phyloP scores from a whole-genome alignment of 2,797 vertebrate genomes.

The Chiloscyllium punctatum region DNA sequence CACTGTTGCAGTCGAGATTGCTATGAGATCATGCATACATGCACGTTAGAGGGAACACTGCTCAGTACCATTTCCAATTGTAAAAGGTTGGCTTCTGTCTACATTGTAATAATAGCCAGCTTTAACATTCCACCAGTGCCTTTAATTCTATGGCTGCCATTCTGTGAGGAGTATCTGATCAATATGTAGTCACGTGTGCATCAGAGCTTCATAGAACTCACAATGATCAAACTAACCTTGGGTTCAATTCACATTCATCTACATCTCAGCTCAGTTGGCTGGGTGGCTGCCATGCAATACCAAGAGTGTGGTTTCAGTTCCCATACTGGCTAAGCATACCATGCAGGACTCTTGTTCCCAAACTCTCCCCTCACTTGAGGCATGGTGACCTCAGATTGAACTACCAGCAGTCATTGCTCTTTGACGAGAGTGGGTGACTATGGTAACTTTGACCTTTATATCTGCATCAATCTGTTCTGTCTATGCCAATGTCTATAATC shows the following conservation, averaged over 20 bases:
- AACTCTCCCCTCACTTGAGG: no score
- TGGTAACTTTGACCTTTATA: no score
- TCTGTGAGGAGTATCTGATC: neutral
- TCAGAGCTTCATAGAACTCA: neutral
- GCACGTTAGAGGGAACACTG: no score
- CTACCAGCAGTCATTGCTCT: no score
- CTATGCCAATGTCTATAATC: neutral
- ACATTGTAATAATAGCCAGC: neutral
- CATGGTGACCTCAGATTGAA: no score
- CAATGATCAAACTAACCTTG: neutral
- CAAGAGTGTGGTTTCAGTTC: no score
- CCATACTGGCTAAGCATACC: no score
- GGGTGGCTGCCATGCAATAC: no score
- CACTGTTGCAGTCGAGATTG: no score
- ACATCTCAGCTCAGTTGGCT: neutral
- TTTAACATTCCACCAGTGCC: neutral
- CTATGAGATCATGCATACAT: no score
- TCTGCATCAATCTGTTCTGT: neutral
- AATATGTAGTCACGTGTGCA: neutral
- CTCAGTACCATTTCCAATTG: neutral
- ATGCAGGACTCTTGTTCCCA: no score
- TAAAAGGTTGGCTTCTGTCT: neutral
- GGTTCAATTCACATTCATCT: neutral
- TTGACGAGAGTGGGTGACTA: no score
- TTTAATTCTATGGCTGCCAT: neutral